phyloP scores from a whole-genome alignment of 2,888 invertebrate genomes.

The Paralinhomoeus sp. region DNA sequence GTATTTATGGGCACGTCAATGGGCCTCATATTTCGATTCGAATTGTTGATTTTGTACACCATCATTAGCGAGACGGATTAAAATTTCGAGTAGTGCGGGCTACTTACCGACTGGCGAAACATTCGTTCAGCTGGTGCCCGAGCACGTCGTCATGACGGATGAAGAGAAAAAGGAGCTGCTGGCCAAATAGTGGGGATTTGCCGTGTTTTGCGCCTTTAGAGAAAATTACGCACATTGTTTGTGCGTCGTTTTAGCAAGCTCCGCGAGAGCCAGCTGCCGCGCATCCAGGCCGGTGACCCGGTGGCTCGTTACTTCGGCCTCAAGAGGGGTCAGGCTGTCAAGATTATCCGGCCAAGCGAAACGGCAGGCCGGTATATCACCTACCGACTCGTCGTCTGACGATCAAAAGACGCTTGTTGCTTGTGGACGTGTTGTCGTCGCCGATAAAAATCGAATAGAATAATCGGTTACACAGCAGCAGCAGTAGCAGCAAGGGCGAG shows the following conservation, averaged over 20 bases:
- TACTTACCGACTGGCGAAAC: no score
- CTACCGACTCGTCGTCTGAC: constrained; percentile 40
- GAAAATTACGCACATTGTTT: neutral
- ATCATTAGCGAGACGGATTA: no score
- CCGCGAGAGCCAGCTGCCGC: constrained; percentile 93
- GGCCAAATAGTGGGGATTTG: constrained; percentile 54
- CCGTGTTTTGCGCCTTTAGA: neutral
- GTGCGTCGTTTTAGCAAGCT: constrained; percentile 41
- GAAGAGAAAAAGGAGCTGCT: constrained; percentile 91
- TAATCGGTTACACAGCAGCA: no score
- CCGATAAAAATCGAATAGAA: no score
- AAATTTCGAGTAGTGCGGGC: no score
- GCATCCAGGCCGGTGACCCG: constrained; percentile 94
- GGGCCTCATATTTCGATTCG: no score
- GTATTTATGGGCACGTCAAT: neutral
- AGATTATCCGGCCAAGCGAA: constrained; percentile 89
- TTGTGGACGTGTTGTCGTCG: no score
- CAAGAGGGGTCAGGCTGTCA: constrained; percentile 69
- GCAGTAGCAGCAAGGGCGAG: no score
- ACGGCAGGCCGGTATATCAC: constrained; percentile 96
- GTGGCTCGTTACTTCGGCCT: constrained; percentile 94
- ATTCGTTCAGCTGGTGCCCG: constrained; percentile 57
- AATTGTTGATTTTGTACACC: no score
- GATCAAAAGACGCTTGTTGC: no score
- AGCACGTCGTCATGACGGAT: constrained; percentile 89